A percentile compares a stretch with the other conserved stretches of the same genome.
These are phyloP conservation scores for Galerucella calmariensis DNA, from an alignment of 2,888 invertebrate genomes.

Conservation along the genomic window DNA sequence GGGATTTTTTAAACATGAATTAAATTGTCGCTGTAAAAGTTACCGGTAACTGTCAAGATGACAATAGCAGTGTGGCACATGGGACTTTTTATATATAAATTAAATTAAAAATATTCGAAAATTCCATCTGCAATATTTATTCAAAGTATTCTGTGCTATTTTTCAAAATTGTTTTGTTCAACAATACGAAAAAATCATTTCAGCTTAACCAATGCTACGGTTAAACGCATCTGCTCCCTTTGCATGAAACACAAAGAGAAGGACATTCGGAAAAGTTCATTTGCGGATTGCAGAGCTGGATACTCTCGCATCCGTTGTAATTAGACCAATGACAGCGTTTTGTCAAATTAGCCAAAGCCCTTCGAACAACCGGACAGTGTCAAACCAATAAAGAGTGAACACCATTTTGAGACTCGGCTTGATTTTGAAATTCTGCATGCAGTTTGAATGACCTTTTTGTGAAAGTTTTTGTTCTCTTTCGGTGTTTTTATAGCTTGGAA, in stretches of 20 bases:
- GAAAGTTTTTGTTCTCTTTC: background rate
- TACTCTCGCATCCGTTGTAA: slow-evolving; percentile 9
- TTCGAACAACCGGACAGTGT: slow-evolving; percentile 17
- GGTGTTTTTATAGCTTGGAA: background rate
- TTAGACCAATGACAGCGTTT: slow-evolving; percentile 18
- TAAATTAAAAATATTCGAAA: too few species aligned
- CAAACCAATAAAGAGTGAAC: slow-evolving; percentile 14
- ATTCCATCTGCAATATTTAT: too few species aligned
- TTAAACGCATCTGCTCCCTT: slow-evolving; percentile 12
- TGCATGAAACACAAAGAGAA: slow-evolving; percentile 10
- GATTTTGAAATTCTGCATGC: slow-evolving; percentile 20
- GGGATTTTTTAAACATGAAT: too few species aligned
- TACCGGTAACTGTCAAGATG: too few species aligned
- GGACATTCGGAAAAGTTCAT: slow-evolving; percentile 9
- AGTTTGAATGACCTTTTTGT: background rate
- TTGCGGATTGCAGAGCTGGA: slow-evolving; percentile 11
- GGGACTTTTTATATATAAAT: too few species aligned
- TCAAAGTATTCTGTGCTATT: background rate
- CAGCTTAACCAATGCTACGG: background rate
- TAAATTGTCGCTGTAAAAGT: too few species aligned
- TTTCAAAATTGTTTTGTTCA: background rate
- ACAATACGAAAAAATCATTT: background rate
- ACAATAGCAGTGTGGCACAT: too few species aligned
- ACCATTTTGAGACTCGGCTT: slow-evolving; percentile 8
- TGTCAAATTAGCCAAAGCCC: slow-evolving; percentile 16